These are phyloP conservation scores for Ctenodactylus gundi DNA, from an alignment of 2,113 vertebrate genomes.

Conservation along the genomic window DNA sequence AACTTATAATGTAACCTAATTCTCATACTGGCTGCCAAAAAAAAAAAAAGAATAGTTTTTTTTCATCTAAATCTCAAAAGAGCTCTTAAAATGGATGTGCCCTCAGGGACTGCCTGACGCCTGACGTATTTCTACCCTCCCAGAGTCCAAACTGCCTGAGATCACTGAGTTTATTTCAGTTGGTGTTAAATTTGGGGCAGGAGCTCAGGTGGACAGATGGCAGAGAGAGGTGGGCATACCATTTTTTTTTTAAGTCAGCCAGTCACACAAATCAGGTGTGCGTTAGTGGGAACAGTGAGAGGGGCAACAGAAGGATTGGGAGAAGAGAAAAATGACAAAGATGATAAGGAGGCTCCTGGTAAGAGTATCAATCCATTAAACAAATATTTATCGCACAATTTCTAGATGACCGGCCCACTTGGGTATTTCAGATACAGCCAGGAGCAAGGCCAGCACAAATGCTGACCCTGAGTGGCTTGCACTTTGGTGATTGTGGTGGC, in stretches of 20 bases:
- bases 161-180: neutral
- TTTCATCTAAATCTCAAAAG: conserved; percentile 57
- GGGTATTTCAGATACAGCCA: neutral
- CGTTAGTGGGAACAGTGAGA: neutral
- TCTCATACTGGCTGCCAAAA: conserved; percentile 69
- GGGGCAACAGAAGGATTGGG: neutral
- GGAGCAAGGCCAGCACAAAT: neutral
- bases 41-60: conserved; percentile 72
- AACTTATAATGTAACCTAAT: conserved; percentile 74
- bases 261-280: neutral
- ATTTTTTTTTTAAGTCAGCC: neutral
- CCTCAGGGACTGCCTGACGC: neutral
- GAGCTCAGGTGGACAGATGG: neutral
- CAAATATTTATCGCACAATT: neutral
- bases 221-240: neutral
- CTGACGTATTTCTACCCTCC: conserved; percentile 35
- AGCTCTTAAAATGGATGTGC: conserved; percentile 66
- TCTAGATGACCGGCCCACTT: neutral
- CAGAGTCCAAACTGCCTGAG: neutral
- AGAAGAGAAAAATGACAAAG: neutral
- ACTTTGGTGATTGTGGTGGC: neutral
- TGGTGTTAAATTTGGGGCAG: neutral
- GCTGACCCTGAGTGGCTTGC: neutral
- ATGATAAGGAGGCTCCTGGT: neutral
- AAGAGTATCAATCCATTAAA: neutral